phyloP scores from a whole-genome alignment of 2,888 invertebrate species.

The Lasius platythorax region DNA sequence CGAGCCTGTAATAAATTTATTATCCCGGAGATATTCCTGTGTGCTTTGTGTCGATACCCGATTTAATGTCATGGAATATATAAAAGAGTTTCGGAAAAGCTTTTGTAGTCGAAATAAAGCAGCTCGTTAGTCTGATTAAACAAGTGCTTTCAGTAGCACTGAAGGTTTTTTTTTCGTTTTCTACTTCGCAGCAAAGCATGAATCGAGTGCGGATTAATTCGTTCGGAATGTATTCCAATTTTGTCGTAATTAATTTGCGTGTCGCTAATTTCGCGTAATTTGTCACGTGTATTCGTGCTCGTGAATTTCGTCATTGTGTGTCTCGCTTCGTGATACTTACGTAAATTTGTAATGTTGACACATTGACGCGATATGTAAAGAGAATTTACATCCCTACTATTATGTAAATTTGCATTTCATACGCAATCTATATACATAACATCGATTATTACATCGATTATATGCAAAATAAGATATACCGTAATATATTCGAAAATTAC shows the following conservation, averaged over 20 bases:
- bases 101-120: slow-evolving; percentile 36
- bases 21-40: not conserved
- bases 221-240: not conserved
- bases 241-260: not conserved
- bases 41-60: not conserved
- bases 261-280: slow-evolving; percentile 33
- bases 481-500: not conserved
- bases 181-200: not conserved
- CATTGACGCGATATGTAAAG: not conserved
- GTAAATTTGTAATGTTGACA: not conserved
- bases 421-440: not conserved
- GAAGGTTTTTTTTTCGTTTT: not conserved
- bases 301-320: slow-evolving; percentile 2
- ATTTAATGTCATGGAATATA: slow-evolving; percentile 24
- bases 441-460: not conserved
- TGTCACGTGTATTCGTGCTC: not conserved
- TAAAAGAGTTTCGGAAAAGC: slow-evolving; percentile 30
- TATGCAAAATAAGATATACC: not conserved
- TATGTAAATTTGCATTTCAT: not conserved
- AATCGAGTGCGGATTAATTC: slow-evolving; percentile 23
- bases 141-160: not conserved
- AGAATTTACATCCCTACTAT: not conserved
- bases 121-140: slow-evolving; percentile 16
- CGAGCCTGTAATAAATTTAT: slow-evolving; percentile 22
- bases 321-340: not conserved